Percentiles rank a stretch among this genome's conserved stretches.
phyloP scores from a whole-genome alignment of 2,113 vertebrate genomes.

The Pelmatolapia mariae region DNA sequence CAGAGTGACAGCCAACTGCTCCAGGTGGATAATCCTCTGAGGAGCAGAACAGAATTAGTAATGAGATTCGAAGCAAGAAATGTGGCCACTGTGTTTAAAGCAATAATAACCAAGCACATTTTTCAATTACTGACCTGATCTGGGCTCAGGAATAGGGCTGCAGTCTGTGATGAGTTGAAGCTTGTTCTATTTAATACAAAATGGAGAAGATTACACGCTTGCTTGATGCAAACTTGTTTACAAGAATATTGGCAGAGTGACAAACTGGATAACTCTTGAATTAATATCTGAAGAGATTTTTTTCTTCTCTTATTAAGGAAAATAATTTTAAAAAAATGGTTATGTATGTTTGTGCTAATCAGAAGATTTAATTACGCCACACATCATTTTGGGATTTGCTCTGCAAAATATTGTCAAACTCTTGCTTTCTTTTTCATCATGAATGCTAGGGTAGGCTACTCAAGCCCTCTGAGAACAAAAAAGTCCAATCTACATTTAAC shows the following conservation, averaged over 20 bases:
- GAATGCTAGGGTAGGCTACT: not conserved
- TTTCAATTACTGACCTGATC: conserved; percentile 21
- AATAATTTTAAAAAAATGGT: accelerated
- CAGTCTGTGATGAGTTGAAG: not conserved
- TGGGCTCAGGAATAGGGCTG: not conserved
- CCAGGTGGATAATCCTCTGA: conserved; percentile 30
- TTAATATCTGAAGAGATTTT: not conserved
- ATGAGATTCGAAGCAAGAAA: conserved; percentile 31
- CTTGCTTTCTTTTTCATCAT: not conserved
- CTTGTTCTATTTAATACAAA: not conserved
- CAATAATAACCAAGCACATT: conserved; percentile 4
- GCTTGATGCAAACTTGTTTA: not conserved
- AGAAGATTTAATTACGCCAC: not conserved
- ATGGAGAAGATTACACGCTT: not conserved
- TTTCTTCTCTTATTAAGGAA: not conserved
- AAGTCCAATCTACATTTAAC: not conserved
- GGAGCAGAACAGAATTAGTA: conserved; percentile 14
- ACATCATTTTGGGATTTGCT: not conserved
- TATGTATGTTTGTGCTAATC: not conserved
- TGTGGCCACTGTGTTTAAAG: conserved; percentile 11
- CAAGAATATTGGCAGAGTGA: not conserved
- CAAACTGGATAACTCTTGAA: not conserved
- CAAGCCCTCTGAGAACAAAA: not conserved
- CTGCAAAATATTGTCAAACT: not conserved
- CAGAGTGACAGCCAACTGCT: conserved; percentile 43